phyloP scores from a whole-genome alignment of 2,113 vertebrate genomes.

The Haemorhous mexicanus region DNA sequence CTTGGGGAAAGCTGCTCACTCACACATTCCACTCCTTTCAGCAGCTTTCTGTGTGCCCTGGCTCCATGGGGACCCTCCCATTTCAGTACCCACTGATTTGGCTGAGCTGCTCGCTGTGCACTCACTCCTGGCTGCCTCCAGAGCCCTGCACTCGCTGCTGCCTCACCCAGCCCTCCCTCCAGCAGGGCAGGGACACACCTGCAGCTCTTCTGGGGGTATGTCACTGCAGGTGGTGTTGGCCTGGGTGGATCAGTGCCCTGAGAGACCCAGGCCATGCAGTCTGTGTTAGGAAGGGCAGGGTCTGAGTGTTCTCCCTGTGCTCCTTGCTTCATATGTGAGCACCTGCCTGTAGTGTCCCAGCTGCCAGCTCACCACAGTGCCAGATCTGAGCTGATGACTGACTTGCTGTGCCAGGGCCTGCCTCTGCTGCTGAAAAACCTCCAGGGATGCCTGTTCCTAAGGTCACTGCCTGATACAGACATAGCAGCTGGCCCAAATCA shows the following conservation, averaged over 20 bases:
- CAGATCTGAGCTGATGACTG: background rate
- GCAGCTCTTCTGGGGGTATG: background rate
- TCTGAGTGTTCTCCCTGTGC: background rate
- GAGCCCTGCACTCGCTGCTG: background rate
- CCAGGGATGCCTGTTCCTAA: background rate
- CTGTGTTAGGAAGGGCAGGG: background rate
- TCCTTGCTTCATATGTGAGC: background rate
- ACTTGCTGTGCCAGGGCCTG: background rate
- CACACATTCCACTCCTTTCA: background rate
- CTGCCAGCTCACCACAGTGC: background rate
- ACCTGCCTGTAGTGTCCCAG: background rate
- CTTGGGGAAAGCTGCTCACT: background rate
- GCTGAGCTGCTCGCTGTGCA: background rate
- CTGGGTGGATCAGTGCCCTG: background rate
- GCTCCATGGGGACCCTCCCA: background rate
- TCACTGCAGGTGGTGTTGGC: background rate
- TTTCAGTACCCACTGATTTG: background rate
- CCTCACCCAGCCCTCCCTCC: background rate
- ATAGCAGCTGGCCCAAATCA: background rate
- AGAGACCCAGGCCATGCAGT: background rate
- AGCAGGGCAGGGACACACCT: background rate
- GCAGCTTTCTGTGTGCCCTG: background rate
- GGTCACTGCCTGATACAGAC: background rate
- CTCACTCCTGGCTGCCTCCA: background rate
- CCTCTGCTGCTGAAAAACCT: background rate